Percentiles rank a stretch among this genome's conserved stretches.
Conservation (phyloP, 2,888 invertebrate species). For the Chloroclystis v-ata region DNA sequence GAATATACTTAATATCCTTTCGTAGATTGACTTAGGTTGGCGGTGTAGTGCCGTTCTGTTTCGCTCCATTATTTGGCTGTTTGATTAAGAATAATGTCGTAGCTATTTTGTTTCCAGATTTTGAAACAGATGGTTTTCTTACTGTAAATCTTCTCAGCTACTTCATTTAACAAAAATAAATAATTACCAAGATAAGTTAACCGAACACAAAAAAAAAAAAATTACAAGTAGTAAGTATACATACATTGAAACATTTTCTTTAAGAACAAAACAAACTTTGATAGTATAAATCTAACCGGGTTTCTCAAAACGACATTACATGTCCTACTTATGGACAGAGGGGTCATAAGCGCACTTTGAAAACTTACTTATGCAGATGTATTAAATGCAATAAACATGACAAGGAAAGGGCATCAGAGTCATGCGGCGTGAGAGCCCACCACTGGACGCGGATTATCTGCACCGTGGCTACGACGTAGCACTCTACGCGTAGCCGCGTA, state of each 20-base stretch:
- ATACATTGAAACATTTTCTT: too few relatives aligned
- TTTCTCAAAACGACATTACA: too few relatives aligned
- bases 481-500: conserved; percentile 50
- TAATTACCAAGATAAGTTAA: too few relatives aligned
- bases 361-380: conserved; percentile 45
- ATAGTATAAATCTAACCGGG: too few relatives aligned
- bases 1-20: conserved; percentile 68
- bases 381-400: conserved; percentile 67
- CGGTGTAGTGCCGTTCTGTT: conserved; percentile 42
- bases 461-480: conserved; percentile 69
- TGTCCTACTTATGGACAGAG: neutral
- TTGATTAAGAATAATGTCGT: conserved; percentile 4
- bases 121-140: too few relatives aligned
- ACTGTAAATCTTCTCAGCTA: too few relatives aligned
- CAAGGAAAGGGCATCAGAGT: conserved; percentile 63
- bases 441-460: conserved; percentile 66
- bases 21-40: conserved; percentile 56
- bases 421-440: conserved; percentile 68
- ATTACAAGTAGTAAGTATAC: too few relatives aligned
- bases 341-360: conserved; percentile 27
- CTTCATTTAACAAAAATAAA: too few relatives aligned
- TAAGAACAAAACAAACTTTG: too few relatives aligned
- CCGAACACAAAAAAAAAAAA: too few relatives aligned
- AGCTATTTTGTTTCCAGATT: too few relatives aligned
- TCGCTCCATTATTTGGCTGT: conserved; percentile 29